Evolutionary conservation across 1,140 invertebrate species (phyloP).

Genomic region (Hormaphis cornu): DNA sequence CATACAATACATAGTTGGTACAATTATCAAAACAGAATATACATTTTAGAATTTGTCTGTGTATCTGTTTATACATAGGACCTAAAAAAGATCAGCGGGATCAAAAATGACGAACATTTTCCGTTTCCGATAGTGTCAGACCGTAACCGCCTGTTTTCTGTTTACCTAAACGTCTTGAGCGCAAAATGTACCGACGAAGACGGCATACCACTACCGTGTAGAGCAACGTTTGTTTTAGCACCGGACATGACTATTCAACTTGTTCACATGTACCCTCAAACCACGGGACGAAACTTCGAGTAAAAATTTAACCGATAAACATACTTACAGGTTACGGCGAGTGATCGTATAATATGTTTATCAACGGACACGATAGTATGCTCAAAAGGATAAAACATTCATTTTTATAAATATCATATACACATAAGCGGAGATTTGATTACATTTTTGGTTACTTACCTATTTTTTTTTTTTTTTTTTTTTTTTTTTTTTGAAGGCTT

Average conservation of each 20-base stretch:
- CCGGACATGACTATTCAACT: slow-evolving; percentile 15
- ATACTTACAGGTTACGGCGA: no score
- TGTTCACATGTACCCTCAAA: slow-evolving; percentile 16
- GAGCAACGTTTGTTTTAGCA: slow-evolving; percentile 18
- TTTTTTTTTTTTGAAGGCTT: no score
- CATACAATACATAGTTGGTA: no score
- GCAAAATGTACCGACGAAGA: slow-evolving; percentile 1
- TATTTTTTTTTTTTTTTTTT: no score
- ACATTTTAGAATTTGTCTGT: no score
- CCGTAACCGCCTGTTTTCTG: slow-evolving; percentile 6
- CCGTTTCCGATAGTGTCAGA: slow-evolving; percentile 22
- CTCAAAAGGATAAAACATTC: no score
- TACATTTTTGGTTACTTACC: no score
- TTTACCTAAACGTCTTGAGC: slow-evolving; percentile 2
- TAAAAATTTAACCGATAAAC: neutral
- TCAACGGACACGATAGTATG: no score
- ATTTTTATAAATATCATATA: no score
- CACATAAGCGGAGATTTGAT: no score
- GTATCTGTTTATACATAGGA: neutral
- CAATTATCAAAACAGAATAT: no score
- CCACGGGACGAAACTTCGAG: slow-evolving; percentile 13
- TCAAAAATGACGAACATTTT: neutral
- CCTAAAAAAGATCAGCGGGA: slow-evolving; percentile 1
- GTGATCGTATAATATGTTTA: no score
- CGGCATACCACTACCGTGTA: slow-evolving; percentile 7